These are phyloP conservation scores for Probosciger aterrimus DNA, from an alignment of 2,113 vertebrate species.

Conservation along the genomic window DNA sequence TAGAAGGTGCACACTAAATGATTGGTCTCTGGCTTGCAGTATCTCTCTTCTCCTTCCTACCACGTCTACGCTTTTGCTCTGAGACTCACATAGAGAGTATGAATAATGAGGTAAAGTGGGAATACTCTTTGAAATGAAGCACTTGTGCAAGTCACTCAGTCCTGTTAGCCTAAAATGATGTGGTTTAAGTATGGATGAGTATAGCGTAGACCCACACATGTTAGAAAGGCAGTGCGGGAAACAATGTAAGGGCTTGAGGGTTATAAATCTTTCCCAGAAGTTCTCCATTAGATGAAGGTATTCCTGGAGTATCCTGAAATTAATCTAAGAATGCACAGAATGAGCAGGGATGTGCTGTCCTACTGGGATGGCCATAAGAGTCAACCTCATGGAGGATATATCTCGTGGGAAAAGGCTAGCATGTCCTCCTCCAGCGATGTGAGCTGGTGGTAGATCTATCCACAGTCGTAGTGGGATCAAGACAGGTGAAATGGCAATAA, in stretches of 20 bases:
- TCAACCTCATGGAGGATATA: neutral
- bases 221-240: neutral
- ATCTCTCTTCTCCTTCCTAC: neutral
- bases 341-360: neutral
- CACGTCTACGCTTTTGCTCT: neutral
- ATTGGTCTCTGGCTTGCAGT: neutral
- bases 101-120: neutral
- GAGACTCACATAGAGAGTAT: neutral
- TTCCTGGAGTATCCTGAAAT: neutral
- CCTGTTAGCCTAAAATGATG: neutral
- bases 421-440: neutral
- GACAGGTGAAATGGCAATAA: neutral
- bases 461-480: neutral
- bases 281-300: neutral
- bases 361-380: neutral
- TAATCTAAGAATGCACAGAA: neutral
- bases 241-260: neutral
- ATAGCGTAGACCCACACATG: fast-evolving
- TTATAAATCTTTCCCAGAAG: neutral
- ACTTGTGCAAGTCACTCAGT: neutral
- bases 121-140: neutral
- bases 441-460: neutral
- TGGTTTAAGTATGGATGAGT: neutral
- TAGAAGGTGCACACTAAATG: neutral
- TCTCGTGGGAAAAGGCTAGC: neutral